Evolutionary conservation across 2,888 invertebrate genomes (phyloP).

Genomic region (Steinernema carpocapsae): DNA sequence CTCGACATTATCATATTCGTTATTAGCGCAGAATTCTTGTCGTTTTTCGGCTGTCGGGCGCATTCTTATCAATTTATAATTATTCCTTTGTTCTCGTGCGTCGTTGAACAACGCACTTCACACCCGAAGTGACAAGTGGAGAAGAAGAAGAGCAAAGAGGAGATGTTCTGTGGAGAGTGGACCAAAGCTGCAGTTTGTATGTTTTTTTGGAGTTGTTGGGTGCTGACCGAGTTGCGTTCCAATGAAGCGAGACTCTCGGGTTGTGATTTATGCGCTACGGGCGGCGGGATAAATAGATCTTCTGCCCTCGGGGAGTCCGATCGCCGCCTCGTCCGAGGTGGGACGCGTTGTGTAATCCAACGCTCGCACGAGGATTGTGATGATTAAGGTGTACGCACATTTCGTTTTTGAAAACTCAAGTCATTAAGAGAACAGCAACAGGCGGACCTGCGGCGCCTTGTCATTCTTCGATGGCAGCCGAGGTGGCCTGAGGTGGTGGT

Average conservation of each 20-base stretch:
- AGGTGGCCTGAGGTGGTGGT: conserved; percentile 29
- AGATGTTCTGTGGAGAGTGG: conserved; percentile 12
- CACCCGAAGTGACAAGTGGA: background rate
- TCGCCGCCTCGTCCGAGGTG: conserved; percentile 8
- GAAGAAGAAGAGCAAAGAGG: no score
- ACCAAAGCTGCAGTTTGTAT: conserved; percentile 15
- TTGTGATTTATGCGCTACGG: conserved; percentile 11
- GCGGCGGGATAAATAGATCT: conserved; percentile 3
- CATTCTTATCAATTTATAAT: background rate
- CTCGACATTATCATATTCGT: background rate
- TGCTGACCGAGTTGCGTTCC: conserved; percentile 12
- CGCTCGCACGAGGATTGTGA: background rate
- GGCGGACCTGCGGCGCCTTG: background rate
- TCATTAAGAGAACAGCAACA: conserved; percentile 20
- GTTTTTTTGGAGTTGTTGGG: background rate
- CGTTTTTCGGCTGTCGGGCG: background rate
- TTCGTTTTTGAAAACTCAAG: conserved; percentile 12
- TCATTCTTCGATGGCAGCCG: conserved; percentile 1
- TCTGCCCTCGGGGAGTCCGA: conserved; percentile 12
- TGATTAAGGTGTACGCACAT: conserved; percentile 24
- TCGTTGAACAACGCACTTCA: background rate
- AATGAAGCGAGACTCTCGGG: background rate
- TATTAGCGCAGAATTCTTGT: background rate
- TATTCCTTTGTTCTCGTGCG: background rate
- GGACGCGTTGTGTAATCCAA: conserved; percentile 20